Conservation (phyloP, 2,888 invertebrate genomes). For the Chloroclystis v-ata region DNA sequence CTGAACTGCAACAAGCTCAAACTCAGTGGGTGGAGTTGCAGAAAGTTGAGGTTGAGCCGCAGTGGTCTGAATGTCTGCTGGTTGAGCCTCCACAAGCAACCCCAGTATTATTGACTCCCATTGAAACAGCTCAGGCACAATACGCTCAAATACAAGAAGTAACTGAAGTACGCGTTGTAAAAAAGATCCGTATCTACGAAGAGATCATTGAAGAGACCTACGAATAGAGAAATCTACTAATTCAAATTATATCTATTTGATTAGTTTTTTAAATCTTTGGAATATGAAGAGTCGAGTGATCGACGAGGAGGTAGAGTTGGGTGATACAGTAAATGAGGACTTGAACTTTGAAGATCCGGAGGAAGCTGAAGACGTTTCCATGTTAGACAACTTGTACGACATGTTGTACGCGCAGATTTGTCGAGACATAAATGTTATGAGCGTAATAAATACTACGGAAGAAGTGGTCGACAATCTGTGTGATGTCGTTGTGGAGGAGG, state of each 20-base stretch:
- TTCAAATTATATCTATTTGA: background rate
- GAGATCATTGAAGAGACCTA: constrained; percentile 6
- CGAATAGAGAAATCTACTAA: background rate
- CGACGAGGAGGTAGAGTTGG: constrained; percentile 1
- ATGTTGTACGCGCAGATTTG: constrained; percentile 5
- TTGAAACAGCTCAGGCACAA: constrained; percentile 9
- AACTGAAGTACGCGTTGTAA: constrained; percentile 6
- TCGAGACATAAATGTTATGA: constrained; percentile 3
- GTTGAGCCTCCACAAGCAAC: constrained; percentile 6
- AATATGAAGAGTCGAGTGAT: background rate
- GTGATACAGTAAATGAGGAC: background rate
- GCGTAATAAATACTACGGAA: background rate
- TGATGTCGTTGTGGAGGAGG: constrained; percentile 4
- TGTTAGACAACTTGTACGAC: constrained; percentile 3
- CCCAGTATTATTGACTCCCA: constrained; percentile 4
- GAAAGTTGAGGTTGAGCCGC: constrained; percentile 9
- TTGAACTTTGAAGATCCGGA: background rate
- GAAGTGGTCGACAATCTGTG: constrained; percentile 1
- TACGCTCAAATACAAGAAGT: constrained; percentile 9
- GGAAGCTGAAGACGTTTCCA: background rate
- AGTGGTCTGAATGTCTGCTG: constrained; percentile 3
- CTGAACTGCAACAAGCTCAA: constrained; percentile 6
- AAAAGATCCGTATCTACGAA: constrained; percentile 10
- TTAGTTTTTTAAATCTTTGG: background rate
- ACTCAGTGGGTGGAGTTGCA: constrained; percentile 7